Evolutionary conservation across 2,888 invertebrate species (phyloP).

Genomic region (Automeris io): DNA sequence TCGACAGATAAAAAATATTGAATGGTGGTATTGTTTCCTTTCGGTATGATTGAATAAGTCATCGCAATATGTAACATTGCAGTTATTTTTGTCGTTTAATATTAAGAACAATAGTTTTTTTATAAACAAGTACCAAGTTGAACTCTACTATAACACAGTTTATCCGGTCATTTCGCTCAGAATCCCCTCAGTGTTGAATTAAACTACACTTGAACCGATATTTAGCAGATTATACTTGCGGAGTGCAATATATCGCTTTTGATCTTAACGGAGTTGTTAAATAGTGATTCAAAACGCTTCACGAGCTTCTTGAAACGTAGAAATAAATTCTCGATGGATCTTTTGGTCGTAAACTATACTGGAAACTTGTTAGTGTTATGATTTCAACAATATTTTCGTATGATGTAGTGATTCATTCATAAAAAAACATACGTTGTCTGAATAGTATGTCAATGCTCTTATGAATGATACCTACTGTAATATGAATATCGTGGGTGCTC

Average conservation of each 20-base stretch:
- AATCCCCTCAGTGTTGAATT: slow-evolving; percentile 4
- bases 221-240: slow-evolving; percentile 1
- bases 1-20: too few relatives aligned
- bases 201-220: not conserved
- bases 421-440: not conserved
- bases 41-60: too few relatives aligned
- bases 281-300: slow-evolving; percentile 2
- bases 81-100: too few relatives aligned
- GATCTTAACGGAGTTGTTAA: slow-evolving; percentile 8
- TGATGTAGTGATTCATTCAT: slow-evolving; percentile 1
- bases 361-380: not conserved
- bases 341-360: not conserved
- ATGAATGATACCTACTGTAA: too few relatives aligned
- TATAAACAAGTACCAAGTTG: not conserved
- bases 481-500: too few relatives aligned
- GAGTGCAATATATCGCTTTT: slow-evolving; percentile 6
- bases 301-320: slow-evolving; percentile 3
- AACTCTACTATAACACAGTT: not conserved
- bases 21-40: too few relatives aligned
- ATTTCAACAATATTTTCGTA: not conserved
- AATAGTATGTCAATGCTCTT: not conserved
- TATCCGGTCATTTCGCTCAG: slow-evolving; percentile 2
- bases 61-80: too few relatives aligned
- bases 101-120: too few relatives aligned
- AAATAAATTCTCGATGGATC: not conserved